A percentile compares a stretch with the other conserved stretches of the same genome.
Evolutionary conservation across 1,140 invertebrate genomes (phyloP).

Genomic region (Bombus superbus): DNA sequence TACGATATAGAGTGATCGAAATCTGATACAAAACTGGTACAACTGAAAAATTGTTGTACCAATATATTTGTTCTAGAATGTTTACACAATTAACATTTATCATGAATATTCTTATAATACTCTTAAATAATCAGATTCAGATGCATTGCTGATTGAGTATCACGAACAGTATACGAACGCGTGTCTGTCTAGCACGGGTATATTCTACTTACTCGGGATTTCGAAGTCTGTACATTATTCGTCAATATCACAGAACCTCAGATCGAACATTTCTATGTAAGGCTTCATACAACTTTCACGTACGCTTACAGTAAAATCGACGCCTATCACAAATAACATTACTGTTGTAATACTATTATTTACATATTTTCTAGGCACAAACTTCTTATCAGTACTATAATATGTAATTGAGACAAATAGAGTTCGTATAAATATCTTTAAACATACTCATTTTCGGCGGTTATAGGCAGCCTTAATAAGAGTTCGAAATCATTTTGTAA

Average conservation of each 20-base stretch:
- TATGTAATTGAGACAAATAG: neutral
- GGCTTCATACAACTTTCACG: neutral
- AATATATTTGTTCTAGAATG: constrained; percentile 11
- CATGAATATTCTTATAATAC: neutral
- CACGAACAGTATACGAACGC: neutral
- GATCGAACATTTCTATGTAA: constrained; percentile 20
- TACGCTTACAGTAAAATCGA: neutral
- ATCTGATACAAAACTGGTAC: neutral
- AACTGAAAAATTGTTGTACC: constrained; percentile 10
- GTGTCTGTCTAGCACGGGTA: neutral
- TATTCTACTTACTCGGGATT: constrained; percentile 8
- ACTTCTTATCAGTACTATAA: neutral
- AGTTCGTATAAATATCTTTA: neutral
- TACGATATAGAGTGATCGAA: neutral
- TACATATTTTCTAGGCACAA: neutral
- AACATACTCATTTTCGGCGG: constrained; percentile 17
- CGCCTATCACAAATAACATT: neutral
- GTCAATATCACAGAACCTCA: constrained; percentile 35
- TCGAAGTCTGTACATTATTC: constrained; percentile 33
- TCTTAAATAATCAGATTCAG: neutral
- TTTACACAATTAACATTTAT: constrained; percentile 5
- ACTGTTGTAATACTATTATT: constrained; percentile 7
- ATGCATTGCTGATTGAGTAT: constrained; percentile 3
- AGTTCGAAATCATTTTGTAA: neutral
- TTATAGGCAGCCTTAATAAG: neutral